Conservation (phyloP, 2,113 vertebrate species). For the Pseudorhombus dupliciocellatus region DNA sequence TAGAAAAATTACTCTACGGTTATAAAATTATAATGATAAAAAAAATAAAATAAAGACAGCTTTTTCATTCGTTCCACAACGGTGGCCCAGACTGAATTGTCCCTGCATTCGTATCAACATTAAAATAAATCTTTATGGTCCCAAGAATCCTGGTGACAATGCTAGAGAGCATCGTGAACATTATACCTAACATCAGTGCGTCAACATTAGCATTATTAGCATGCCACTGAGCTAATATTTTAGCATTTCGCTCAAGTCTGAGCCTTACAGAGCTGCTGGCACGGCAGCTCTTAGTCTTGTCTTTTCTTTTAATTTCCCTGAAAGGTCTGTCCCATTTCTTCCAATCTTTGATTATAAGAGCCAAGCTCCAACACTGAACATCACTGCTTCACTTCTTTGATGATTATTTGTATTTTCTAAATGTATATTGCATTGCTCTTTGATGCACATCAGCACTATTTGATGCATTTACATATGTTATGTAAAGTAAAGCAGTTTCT, state of each 20-base stretch:
- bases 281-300: not conserved
- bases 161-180: not conserved
- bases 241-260: not conserved
- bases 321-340: not conserved
- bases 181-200: not conserved
- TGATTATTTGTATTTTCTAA: not conserved
- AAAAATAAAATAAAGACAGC: too few relatives aligned
- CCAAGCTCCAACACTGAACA: not conserved
- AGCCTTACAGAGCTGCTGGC: not conserved
- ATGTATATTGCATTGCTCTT: not conserved
- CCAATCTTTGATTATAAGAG: too few relatives aligned
- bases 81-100: not conserved
- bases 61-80: too few relatives aligned
- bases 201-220: not conserved
- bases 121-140: too few relatives aligned
- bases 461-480: not conserved
- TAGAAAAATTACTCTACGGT: not conserved
- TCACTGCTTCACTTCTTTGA: not conserved
- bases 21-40: too few relatives aligned
- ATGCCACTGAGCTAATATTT: not conserved
- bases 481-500: constrained; percentile 8
- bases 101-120: not conserved
- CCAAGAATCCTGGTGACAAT: too few relatives aligned
- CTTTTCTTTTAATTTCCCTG: not conserved
- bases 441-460: not conserved